Conservation (phyloP, 2,888 invertebrate genomes). For the Scaeva pyrastri region DNA sequence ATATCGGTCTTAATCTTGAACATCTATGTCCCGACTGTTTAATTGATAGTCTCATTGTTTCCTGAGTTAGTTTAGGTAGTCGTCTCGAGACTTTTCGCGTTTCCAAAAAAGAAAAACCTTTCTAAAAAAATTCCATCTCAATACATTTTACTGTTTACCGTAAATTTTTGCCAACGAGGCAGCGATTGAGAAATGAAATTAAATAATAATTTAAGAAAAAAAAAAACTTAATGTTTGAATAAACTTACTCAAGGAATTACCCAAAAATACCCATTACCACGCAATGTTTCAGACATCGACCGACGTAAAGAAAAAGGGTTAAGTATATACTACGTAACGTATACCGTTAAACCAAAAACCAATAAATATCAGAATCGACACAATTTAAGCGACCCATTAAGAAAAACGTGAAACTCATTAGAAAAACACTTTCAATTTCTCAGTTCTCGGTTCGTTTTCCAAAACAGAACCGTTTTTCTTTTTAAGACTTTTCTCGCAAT, state of each 20-base stretch:
- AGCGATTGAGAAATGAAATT: too few species aligned
- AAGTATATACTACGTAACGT: neutral
- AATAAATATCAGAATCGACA: conserved; percentile 71
- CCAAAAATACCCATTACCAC: conserved; percentile 47
- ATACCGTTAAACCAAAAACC: conserved; percentile 14
- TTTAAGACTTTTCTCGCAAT: neutral
- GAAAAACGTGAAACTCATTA: conserved; percentile 67
- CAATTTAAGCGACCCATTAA: conserved; percentile 69
- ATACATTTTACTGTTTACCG: too few species aligned
- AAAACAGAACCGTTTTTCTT: conserved; percentile 34
- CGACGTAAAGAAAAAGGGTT: conserved; percentile 31
- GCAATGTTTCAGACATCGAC: conserved; percentile 29
- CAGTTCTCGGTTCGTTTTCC: too few species aligned
- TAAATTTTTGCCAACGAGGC: too few species aligned
- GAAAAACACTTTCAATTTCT: conserved; percentile 69
- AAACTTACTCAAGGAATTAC: conserved; percentile 43
- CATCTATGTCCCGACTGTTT: too few species aligned
- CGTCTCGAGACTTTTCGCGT: too few species aligned
- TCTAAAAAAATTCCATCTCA: too few species aligned
- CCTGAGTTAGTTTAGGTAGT: too few species aligned
- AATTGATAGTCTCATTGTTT: too few species aligned
- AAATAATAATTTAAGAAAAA: too few species aligned
- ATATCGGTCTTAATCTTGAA: too few species aligned
- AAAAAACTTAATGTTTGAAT: conserved; percentile 38
- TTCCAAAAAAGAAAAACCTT: too few species aligned